Evolutionary conservation across 2,113 vertebrate genomes (phyloP), one percentile per base, ranked within the genome.

Genomic region (Todiramphus saurophagus): DNA sequence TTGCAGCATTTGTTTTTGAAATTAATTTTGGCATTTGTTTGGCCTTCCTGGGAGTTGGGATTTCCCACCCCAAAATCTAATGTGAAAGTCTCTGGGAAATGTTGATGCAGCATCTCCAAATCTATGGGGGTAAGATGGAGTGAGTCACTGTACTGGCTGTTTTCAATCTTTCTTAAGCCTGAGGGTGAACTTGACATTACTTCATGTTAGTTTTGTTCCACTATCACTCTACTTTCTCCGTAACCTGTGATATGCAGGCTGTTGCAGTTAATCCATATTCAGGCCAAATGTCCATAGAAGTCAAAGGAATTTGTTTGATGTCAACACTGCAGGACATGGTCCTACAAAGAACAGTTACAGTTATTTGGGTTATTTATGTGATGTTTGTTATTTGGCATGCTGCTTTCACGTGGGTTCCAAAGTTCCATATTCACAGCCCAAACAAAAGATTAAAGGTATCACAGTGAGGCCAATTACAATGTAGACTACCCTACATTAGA

Each of bases 11-110:
- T 81, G 25, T 60, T 87, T 94, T 39, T 75, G 16, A 60, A 94
- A 87, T 91, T 84, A 88, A 35, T 48, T 93, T 88, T 83, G 53
- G 31, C 55, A 87, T 96, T 97, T 95, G 39, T 94, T 97, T 96
- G 84, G 62, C 82, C 77, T 96, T 97, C 72, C 37, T 75, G 43
- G 50, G 76, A 91, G 50, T 5, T 94, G 67, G 66, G 73, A 83
- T 94, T 95, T 96, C 56, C 56, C 68, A 58, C 43, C 13, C 58
- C 3, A 12, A 88, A 41, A 73, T 95, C 39, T 80, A 46, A 70
- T 87, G 46, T 67, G 31, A 80, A 90, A 82, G 73, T 48, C 69
- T 74, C 69, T 86, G 74, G 85, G 64, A 92, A 89, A 66, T 62
- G 58, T 79, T 94, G 84, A 76, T 76, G 58, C 63, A 87, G n/a